A percentile compares a stretch with the other conserved stretches of the same genome.
phyloP scores from a whole-genome alignment of 2,113 vertebrate genomes.

The Malaclemys terrapin region DNA sequence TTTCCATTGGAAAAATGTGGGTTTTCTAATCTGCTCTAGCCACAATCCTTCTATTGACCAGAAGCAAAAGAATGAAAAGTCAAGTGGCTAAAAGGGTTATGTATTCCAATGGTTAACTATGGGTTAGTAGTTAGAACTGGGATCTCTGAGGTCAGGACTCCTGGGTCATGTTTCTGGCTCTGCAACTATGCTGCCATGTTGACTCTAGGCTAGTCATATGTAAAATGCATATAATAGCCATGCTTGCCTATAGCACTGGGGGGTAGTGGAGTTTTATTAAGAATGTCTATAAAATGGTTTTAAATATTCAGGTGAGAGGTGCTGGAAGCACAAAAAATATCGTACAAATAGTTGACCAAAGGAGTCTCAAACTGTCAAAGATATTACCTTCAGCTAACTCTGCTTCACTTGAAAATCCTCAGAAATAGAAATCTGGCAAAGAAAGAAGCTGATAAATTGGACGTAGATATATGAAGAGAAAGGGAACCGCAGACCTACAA shows the following conservation, averaged over 20 bases:
- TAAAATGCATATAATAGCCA: background rate
- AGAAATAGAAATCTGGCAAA: slow-evolving; percentile 41
- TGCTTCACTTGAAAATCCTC: slow-evolving; percentile 6
- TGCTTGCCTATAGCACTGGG: background rate
- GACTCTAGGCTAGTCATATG: background rate
- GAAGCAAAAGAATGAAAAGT: background rate
- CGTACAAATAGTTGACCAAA: background rate
- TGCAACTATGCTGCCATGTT: slow-evolving; percentile 51
- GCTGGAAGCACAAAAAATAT: background rate
- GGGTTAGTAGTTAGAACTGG: fast-evolving
- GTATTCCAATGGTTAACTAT: fast-evolving
- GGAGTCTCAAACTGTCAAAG: background rate
- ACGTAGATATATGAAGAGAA: slow-evolving; percentile 66
- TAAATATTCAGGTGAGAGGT: background rate
- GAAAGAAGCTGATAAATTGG: slow-evolving; percentile 69
- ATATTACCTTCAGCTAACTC: background rate
- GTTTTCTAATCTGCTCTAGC: background rate
- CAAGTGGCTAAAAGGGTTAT: background rate
- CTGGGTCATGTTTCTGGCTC: background rate
- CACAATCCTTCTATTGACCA: background rate
- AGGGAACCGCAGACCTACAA: slow-evolving; percentile 73
- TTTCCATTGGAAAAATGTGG: background rate
- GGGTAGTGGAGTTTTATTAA: background rate
- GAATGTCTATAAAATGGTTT: background rate
- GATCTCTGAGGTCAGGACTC: background rate